These are phyloP conservation scores for Fratercula arctica DNA, from an alignment of 2,797 vertebrate genomes.

Conservation along the genomic window DNA sequence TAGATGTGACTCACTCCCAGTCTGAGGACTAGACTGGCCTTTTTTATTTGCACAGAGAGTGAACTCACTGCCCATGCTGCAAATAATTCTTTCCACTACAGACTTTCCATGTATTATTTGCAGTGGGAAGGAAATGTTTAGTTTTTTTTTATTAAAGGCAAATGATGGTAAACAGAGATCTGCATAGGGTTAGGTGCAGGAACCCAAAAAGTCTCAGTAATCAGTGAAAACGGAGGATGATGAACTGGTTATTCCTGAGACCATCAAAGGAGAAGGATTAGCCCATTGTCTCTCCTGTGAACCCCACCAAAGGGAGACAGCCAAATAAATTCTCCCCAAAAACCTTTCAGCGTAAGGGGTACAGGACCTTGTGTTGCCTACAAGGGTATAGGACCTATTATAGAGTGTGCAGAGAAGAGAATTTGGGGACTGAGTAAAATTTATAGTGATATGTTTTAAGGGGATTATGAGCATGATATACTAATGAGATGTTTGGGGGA, in stretches of 20 bases:
- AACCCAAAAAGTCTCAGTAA: background rate
- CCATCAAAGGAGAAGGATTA: background rate
- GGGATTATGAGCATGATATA: background rate
- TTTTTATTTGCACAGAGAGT: background rate
- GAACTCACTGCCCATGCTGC: background rate
- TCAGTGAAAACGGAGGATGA: rapidly evolving
- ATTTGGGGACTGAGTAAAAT: background rate
- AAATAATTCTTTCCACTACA: background rate
- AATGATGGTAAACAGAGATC: background rate
- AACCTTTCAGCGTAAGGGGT: background rate
- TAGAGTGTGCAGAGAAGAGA: rapidly evolving
- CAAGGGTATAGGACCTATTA: rapidly evolving
- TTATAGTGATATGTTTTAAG: background rate
- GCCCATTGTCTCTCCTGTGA: background rate
- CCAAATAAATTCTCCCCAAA: background rate
- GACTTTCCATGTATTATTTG: background rate
- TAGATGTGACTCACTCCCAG: background rate
- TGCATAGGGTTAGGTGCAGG: background rate
- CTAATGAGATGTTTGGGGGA: rapidly evolving
- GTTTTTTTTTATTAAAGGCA: background rate
- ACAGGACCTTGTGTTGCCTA: background rate
- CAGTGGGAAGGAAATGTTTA: background rate
- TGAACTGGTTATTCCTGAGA: background rate
- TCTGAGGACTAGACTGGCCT: background rate
- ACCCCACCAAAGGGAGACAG: background rate